Base-by-base conservation (phyloP, 2,888 invertebrate species). In the Camponotus fellah region DNA sequence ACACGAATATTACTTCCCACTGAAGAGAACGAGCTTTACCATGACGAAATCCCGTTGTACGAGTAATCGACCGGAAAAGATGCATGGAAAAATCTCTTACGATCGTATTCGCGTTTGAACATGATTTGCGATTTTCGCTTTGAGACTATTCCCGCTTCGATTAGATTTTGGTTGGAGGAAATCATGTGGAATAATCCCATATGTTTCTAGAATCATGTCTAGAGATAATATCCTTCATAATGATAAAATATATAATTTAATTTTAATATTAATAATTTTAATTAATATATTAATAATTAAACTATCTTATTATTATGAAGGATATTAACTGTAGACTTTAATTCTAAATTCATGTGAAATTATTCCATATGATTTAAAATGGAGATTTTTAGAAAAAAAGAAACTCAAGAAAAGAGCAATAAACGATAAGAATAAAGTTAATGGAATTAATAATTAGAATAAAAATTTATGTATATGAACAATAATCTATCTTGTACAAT, bases 61-160 rank as follows among this genome's bases (percentile, higher is more conserved):
- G 34, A 8, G 49, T 43, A 64, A 81, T 81, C 49, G 43, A 6
- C 21, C 34, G 43, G 40, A 56, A 75, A 82, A 75, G 46, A 82
- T n/a, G 37, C 60, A 74, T 60, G 12, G 64, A 74, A 74, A 26
- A 60, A 32, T 60, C 32, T 60, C 8, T n/a, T 21, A 69, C 14
- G 14, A 32, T 58, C 40, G 26, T 26, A 17, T 58, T 32, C 40
- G 6, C 40, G 32, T 46, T 10, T 12, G 32, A 74, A 34, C 21
- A 14, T 37, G 9, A 71, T 14, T 53, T 40, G 26, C 71, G 56
- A 9, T 40, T 72, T 4, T 21, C 37, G 9, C 32, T 69, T 69
- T 34, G 32, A 53, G n/a, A 69, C n/a, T 49, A 32, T n/a, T 49
- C 49, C n/a, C 2, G 34, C 1, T 56, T 56, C 17, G 21, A 56